Evolutionary conservation across 2,797 vertebrate genomes (phyloP).

Genomic region (Bufotes viridis): DNA sequence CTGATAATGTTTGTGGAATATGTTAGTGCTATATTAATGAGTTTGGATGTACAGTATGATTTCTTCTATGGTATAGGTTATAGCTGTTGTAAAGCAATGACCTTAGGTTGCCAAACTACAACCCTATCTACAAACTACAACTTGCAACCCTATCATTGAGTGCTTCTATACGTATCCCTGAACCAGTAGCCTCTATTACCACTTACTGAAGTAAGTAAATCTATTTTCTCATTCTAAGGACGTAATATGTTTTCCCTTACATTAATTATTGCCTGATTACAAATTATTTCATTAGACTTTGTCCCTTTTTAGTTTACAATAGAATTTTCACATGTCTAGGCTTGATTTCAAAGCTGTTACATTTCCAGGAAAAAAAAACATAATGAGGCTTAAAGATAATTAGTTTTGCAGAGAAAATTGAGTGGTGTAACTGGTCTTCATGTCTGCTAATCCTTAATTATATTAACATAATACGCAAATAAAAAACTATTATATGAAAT

Average conservation of each 20-base stretch:
- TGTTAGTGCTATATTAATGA: no score
- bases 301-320: not conserved
- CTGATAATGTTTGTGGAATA: no score
- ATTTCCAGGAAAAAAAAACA: conserved; percentile 52
- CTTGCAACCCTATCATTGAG: no score
- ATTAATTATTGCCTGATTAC: conserved; percentile 38
- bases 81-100: no score
- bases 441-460: conserved; percentile 78
- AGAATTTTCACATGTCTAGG: conserved; percentile 1
- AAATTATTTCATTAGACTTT: conserved; percentile 28
- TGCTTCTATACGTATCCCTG: no score
- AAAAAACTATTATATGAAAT: conserved; percentile 60
- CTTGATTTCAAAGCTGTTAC: conserved; percentile 23
- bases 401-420: conserved; percentile 70
- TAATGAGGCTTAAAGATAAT: conserved; percentile 78
- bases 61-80: no score
- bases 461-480: conserved; percentile 78
- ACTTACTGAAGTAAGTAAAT: no score
- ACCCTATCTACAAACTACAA: no score
- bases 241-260: not conserved
- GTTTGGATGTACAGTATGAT: no score
- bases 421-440: conserved; percentile 75
- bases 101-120: no score
- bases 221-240: no score
- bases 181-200: no score